Percentiles rank a stretch among this genome's conserved stretches.
Conservation (phyloP, 2,888 invertebrate species). For the Drosophila macrospina region DNA sequence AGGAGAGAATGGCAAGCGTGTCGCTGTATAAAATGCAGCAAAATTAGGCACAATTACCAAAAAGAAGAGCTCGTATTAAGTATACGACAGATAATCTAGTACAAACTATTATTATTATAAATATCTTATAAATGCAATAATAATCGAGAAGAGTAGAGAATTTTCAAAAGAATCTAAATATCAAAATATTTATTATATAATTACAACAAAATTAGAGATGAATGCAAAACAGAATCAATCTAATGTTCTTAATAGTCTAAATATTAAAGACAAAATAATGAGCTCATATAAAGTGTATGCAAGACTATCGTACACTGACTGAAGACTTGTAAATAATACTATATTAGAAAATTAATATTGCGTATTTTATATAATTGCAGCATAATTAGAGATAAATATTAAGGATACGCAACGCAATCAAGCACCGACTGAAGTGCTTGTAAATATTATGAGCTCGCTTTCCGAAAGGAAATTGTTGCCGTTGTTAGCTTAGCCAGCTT, state of each 20-base stretch:
- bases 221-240: too few species aligned
- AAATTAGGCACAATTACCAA: neutral
- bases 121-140: too few species aligned
- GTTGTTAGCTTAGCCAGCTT: slow-evolving; percentile 20
- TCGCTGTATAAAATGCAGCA: neutral
- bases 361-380: neutral
- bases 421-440: neutral
- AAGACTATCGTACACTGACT: too few species aligned
- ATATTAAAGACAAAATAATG: too few species aligned
- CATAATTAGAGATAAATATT: neutral
- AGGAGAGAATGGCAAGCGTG: neutral
- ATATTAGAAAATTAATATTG: too few species aligned
- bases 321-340: too few species aligned
- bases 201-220: too few species aligned
- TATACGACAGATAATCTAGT: neutral
- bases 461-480: slow-evolving; percentile 9
- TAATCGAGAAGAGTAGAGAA: too few species aligned
- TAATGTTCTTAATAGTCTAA: too few species aligned
- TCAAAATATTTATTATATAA: too few species aligned
- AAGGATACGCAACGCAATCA: neutral
- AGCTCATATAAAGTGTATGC: too few species aligned
- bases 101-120: neutral
- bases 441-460: slow-evolving; percentile 21
- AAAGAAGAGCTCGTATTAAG: slow-evolving; percentile 4
- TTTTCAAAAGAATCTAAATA: too few species aligned